A percentile compares a stretch with the other conserved stretches of the same genome.
Conservation (phyloP, 1,140 invertebrate genomes). For the Diabrotica undecimpunctata region DNA sequence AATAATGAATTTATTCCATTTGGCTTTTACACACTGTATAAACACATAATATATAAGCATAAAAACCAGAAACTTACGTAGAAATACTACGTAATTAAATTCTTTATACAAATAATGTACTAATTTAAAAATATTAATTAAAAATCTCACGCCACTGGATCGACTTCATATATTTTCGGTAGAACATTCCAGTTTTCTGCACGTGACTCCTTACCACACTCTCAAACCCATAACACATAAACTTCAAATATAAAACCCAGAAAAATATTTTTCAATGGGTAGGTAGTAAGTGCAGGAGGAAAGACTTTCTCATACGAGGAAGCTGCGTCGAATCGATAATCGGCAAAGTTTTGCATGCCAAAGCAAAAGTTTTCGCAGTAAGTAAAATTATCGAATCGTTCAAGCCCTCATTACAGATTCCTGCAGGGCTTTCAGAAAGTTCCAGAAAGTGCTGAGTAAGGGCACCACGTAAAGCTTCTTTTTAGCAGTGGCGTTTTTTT, state of each 20-base stretch:
- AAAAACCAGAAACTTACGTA: too few species aligned
- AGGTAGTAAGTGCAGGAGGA: background rate
- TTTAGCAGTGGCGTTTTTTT: background rate
- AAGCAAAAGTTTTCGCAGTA: constrained; percentile 34
- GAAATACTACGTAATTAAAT: too few species aligned
- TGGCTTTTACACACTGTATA: too few species aligned
- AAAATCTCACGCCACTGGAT: too few species aligned
- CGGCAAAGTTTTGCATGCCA: constrained; percentile 31
- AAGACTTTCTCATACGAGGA: background rate
- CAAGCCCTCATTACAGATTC: constrained; percentile 34
- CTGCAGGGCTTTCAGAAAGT: constrained; percentile 29
- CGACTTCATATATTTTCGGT: too few species aligned
- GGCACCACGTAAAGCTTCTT: background rate
- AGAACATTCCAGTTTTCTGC: background rate
- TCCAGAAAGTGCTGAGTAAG: constrained; percentile 23
- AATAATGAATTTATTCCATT: too few species aligned
- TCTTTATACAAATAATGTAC: too few species aligned
- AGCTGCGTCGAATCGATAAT: constrained; percentile 24
- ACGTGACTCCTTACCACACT: background rate
- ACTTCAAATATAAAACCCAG: constrained; percentile 2
- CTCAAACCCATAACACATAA: background rate
- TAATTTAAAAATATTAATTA: too few species aligned
- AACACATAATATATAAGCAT: too few species aligned
- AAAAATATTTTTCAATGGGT: background rate
- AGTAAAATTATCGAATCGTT: constrained; percentile 35